Evolutionary conservation across 2,888 invertebrate genomes (phyloP).

Genomic region (Metallyticus violacea): DNA sequence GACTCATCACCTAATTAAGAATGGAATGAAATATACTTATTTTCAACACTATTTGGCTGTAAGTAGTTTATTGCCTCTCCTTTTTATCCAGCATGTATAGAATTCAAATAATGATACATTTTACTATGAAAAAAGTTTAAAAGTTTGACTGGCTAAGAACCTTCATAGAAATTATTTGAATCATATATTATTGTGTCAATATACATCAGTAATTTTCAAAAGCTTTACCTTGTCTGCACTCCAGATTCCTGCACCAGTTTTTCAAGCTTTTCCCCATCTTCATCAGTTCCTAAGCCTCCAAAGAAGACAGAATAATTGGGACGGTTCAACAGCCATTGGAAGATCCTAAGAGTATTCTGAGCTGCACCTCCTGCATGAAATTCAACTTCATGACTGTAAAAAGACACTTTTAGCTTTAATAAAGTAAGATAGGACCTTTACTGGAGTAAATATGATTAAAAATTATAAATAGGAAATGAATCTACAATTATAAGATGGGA

Average conservation of each 20-base stretch:
- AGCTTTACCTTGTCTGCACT: constrained; percentile 46
- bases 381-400: constrained; percentile 39
- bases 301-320: constrained; percentile 44
- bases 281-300: constrained; percentile 54
- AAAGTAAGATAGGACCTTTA: too few species aligned
- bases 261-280: constrained; percentile 46
- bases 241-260: constrained; percentile 45
- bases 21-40: too few species aligned
- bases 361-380: constrained; percentile 49
- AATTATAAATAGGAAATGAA: too few species aligned
- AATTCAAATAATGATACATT: background rate
- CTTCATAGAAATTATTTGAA: background rate
- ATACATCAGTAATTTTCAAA: too few species aligned
- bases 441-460: too few species aligned
- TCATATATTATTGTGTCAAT: background rate
- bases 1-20: too few species aligned
- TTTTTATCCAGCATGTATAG: too few species aligned
- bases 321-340: constrained; percentile 46
- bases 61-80: too few species aligned
- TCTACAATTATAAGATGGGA: too few species aligned
- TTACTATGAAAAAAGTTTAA: background rate
- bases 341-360: constrained; percentile 51
- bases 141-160: background rate
- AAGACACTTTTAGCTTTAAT: background rate
- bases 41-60: too few species aligned